Conservation (phyloP, 2,888 invertebrate species). For the Drosophila paucipuncta region DNA sequence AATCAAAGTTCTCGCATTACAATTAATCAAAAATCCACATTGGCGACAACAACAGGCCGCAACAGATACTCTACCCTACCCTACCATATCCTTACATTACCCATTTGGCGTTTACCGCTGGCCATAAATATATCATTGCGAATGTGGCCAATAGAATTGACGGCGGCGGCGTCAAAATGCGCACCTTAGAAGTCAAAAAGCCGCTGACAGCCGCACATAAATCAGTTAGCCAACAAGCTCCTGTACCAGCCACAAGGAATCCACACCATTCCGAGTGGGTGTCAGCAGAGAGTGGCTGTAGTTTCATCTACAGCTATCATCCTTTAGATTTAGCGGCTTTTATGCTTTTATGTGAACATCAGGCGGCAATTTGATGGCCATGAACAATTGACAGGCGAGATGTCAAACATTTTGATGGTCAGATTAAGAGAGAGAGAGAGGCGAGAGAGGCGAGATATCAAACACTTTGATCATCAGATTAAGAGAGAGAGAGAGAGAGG, state of each 20-base stretch:
- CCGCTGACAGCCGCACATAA: constrained; percentile 69
- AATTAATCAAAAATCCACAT: constrained; percentile 73
- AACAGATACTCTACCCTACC: background rate
- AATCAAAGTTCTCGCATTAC: constrained; percentile 78
- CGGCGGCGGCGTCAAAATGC: constrained; percentile 78
- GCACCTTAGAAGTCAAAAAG: constrained; percentile 70
- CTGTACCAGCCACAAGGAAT: background rate
- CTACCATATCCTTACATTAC: no score
- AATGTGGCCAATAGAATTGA: constrained; percentile 75
- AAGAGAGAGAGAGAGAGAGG: background rate
- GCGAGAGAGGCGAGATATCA: constrained; percentile 44
- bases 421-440: background rate
- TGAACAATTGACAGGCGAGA: constrained; percentile 71
- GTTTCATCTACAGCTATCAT: background rate
- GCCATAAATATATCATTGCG: constrained; percentile 69
- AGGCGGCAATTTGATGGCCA: constrained; percentile 76
- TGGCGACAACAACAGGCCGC: background rate
- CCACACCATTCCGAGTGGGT: constrained; percentile 39
- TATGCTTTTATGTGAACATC: constrained; percentile 65
- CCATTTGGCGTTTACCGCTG: constrained; percentile 7
- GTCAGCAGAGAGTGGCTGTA: constrained; percentile 22
- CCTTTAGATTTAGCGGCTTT: constrained; percentile 53
- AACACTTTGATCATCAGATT: constrained; percentile 30
- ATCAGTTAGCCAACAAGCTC: constrained; percentile 42
- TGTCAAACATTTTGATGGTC: constrained; percentile 48